Base-by-base conservation (phyloP, 2,113 vertebrate genomes). In the Siphamia tubifer region DNA sequence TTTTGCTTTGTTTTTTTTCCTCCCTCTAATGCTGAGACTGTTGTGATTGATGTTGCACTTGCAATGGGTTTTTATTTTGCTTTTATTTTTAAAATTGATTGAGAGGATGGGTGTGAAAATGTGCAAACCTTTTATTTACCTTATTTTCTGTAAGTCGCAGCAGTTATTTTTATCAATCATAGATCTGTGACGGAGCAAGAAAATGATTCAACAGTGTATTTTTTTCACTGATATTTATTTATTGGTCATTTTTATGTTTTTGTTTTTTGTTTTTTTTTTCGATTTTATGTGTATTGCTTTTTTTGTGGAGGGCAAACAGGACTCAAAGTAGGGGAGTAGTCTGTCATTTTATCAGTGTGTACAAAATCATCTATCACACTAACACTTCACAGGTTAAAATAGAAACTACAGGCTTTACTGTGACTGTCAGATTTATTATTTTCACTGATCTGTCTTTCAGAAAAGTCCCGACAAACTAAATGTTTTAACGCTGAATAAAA, bases 211-310 rank as follows among this genome's bases (percentile, higher is more conserved):
- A 81, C 78, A 70, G 82, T 90, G 82, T 89, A 86, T 89, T 88
- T 90, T 81, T 82, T 69, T 88, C 87, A 87, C 86, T 87, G 84
- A 73, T 89, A 89, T 90, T 90, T 89, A 90, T 90, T 90, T 91
- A 90, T 91, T 91, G 74, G 58, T 84, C 48, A 60, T 83, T 83
- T 82, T 34, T 83, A 51, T 73, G 36, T 67, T 55, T 49, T 32
- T n/a, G 61, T 40, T 60, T 42, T 54, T 25, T 8, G 8, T 80
- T 71, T 49, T 20, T 63, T 72, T 49, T 66, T n/a, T n/a, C n/a
- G n/a, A n/a, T n/a, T 77, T 72, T 38, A 34, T 60, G 48, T 70
- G 21, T 67, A 15, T 73, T 74, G 52, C 35, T 62, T 81, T 70
- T 52, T 55, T 53, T 57, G 69, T 54, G 51, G 74, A 78, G 74